Percentiles rank a stretch among this genome's conserved stretches.
Conservation (phyloP, 2,797 vertebrate genomes). For the Arctocebus calabarensis region DNA sequence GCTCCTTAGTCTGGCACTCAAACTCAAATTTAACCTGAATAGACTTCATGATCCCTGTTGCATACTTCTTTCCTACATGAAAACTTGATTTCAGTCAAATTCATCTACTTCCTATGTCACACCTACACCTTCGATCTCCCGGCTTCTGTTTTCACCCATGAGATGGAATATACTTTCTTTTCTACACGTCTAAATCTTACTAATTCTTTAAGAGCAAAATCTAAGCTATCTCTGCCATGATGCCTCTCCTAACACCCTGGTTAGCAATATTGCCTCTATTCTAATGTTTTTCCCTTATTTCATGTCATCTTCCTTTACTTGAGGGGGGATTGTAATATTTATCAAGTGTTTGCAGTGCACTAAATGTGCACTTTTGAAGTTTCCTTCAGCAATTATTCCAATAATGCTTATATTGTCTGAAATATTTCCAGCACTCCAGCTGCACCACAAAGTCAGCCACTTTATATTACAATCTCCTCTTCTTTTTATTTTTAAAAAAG, state of each 20-base stretch:
- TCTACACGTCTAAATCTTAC: neutral
- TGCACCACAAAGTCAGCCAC: neutral
- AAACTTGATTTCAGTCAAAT: neutral
- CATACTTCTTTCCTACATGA: neutral
- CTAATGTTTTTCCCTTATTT: neutral
- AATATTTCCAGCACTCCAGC: neutral
- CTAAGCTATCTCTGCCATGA: neutral
- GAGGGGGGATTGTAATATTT: neutral
- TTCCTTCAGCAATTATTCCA: neutral
- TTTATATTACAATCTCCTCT: slow-evolving; percentile 25
- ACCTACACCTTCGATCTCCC: neutral
- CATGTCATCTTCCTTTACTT: neutral
- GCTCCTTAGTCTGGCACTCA: neutral
- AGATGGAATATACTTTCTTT: neutral
- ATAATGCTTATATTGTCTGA: neutral
- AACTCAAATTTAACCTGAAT: neutral
- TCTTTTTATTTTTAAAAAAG: neutral
- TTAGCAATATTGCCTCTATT: neutral
- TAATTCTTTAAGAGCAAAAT: neutral
- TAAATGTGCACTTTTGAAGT: neutral
- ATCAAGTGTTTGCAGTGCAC: neutral
- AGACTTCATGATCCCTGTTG: neutral
- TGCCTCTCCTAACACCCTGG: neutral
- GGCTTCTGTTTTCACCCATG: neutral
- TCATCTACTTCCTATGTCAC: neutral